Evolutionary conservation across 2,113 vertebrate genomes (phyloP), one percentile per base, ranked within the genome.

Genomic region (Nycticorax nycticorax): DNA sequence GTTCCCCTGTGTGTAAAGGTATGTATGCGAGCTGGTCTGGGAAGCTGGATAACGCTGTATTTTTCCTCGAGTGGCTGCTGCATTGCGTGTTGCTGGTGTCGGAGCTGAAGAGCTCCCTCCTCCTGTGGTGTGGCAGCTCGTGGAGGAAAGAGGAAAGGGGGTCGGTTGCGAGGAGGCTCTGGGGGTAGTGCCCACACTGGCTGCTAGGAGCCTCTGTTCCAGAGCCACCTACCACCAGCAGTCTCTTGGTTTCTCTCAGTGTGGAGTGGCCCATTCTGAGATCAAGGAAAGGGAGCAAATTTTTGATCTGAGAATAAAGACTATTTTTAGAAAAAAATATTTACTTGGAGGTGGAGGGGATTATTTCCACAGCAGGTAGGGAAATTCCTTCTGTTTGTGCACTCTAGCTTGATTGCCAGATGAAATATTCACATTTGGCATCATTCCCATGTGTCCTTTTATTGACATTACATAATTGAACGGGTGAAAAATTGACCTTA

Each of bases 381-480:
- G 77, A 81, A 75, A 43, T 87, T 88, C 67, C 63, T 90, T 88
- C 75, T 83, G 16, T 89, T 71, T 62, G 32, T 92, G 78, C 59
- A 59, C n/a, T 85, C 14, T 39, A 35, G 63, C 50, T 91, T 87
- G 55, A 50, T 89, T 95, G 50, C 68, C 82, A 85, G 89, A 90
- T 80, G 55, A 45, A 71, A 56, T 80, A 80, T 90, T 96, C 79
- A 69, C 43, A 77, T 92, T 95, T 96, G 92, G 89, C 72, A 71
- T 83, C 26, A 35, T 88, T 96, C 88, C 85, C 72, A 10, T 45
- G 8, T 7, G 14, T 90, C 63, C 41, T 92, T 91, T 94, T 90
- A 88, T 90, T 83, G 85, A 80, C 87, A 74, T 80, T 95, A 83
- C 73, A 62, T 94, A 95, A 96, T 92, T 95, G 82, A 96, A 96